Base-by-base conservation (phyloP, 2,888 invertebrate genomes). In the Ceramica pisi region DNA sequence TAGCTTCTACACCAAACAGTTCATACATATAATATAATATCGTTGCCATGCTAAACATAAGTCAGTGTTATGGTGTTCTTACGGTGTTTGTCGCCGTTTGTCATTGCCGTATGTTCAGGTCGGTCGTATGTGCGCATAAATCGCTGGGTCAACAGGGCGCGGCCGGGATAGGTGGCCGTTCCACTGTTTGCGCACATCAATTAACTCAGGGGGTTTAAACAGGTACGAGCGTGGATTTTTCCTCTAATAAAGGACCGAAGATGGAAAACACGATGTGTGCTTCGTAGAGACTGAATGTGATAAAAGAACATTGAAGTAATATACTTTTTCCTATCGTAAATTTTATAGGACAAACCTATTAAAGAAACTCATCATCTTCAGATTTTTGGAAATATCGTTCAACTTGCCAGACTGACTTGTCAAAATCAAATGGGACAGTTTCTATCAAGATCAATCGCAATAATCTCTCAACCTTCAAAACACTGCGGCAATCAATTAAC, bases 21-120 rank as follows among this genome's bases (percentile, higher is more conserved):
- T 41, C 4, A 41, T 41, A 41, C 6, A 1, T 67, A 70, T n/a
- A n/a, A n/a, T n/a, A n/a, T n/a, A n/a, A n/a, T 44, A 71, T 6
- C 41, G 5, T 65, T 14, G 31, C 31, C 53, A 57, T 76, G 71
- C 71, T 74, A 78, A 48, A 67, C 69, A 75, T 75, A 72, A 68
- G 79, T 59, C 61, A 62, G 59, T 38, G 44, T 71, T 57, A 74
- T 71, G 63, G 67, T 56, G 64, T 70, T 69, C 72, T 83, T 82
- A 73, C 53, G 72, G 83, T 83, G 84, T 80, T 78, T 83, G 78
- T 56, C 67, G 56, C 56, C 86, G 56, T 84, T 71, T 78, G 79
- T 83, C 78, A 84, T 84, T 81, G 81, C 67, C 71, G 64, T 68
- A 76, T 73, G 84, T 83, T 83, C 86, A 75, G 83, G 71, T 74